These are phyloP conservation scores for Ambastaia sidthimunki DNA, from an alignment of 2,797 vertebrate species.

Conservation along the genomic window DNA sequence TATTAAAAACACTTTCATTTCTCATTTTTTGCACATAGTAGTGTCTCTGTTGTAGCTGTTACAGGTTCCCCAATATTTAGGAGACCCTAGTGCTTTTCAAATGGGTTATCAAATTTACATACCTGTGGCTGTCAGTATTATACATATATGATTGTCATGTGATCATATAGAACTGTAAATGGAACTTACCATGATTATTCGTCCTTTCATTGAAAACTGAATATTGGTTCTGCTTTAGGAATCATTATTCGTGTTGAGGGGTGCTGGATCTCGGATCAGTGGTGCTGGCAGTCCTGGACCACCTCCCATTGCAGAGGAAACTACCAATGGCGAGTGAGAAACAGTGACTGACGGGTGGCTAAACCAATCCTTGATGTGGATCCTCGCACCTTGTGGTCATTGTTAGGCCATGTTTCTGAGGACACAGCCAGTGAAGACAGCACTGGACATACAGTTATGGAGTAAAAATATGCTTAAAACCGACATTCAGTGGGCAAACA, in stretches of 20 bases:
- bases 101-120: background rate
- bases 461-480: slow-evolving; percentile 39
- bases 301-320: slow-evolving; percentile 63
- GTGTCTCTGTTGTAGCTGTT: background rate
- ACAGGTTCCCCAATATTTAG: slow-evolving; percentile 16
- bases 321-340: slow-evolving; percentile 60
- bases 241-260: slow-evolving; percentile 68
- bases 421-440: background rate
- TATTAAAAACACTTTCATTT: slow-evolving; percentile 28
- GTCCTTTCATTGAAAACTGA: slow-evolving; percentile 18
- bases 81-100: background rate
- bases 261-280: slow-evolving; percentile 55
- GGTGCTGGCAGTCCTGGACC: slow-evolving; percentile 64
- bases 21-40: slow-evolving; percentile 19
- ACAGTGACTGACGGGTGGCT: slow-evolving; percentile 1
- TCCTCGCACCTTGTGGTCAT: slow-evolving; percentile 4
- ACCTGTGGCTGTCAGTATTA: background rate
- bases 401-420: slow-evolving; percentile 12
- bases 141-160: background rate
- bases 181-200: background rate
- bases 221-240: slow-evolving; percentile 65
- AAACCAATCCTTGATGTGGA: slow-evolving; percentile 3
- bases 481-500: slow-evolving; percentile 23
- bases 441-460: slow-evolving; percentile 2
- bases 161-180: background rate